Evolutionary conservation across 2,888 invertebrate genomes (phyloP), one percentile per base, ranked within the genome.

Genomic region (Cyaniris semiargus): DNA sequence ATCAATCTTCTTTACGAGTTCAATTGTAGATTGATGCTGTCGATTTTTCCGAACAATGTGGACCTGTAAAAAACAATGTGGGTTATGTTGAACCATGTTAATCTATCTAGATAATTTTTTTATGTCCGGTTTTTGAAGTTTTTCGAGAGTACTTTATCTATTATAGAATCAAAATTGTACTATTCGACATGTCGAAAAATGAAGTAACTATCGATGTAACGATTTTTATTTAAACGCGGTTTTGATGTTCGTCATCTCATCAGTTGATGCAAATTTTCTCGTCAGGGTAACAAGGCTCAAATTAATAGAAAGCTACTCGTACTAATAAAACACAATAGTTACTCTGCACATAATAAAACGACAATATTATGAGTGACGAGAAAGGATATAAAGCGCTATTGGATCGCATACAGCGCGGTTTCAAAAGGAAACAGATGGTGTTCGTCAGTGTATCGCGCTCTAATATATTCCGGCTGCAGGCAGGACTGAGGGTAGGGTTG

Each of bases 401-500:
- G 60, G 60, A 27, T 53, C 60, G 60, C 48, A 48, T 18, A 53
- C 53, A 18, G 53, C 18, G 72, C 44, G 21, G 48, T 72, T 72
- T 72, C 27, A 58, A 34, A 38, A 76, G 8, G 34, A 53, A 72
- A 38, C 38, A 76, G 70, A 70, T 48, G 76, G 58, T 21, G 34
- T 31, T 53, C 56, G 38, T 38, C 58, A 56, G 72, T 78, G 79
- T 80, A 78, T 77, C 31, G 70, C 76, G 70, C 76, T 78, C 77
- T 81, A 81, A 83, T 81, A 80, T 81, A 80, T 81, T 80, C 79
- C 79, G n/a, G 34, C 80, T 27, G 27, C 78, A 80, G 78, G 80
- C 80, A 81, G 82, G 80, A 81, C 81, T 81, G 80, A 85, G 79
- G 85, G 15, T 72, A 53, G 53, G 53, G 53, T 53, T 53, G 53